Percentiles rank a stretch among this genome's conserved stretches.
Conservation (phyloP, 2,888 invertebrate genomes). For the Cheilosia scutellata region DNA sequence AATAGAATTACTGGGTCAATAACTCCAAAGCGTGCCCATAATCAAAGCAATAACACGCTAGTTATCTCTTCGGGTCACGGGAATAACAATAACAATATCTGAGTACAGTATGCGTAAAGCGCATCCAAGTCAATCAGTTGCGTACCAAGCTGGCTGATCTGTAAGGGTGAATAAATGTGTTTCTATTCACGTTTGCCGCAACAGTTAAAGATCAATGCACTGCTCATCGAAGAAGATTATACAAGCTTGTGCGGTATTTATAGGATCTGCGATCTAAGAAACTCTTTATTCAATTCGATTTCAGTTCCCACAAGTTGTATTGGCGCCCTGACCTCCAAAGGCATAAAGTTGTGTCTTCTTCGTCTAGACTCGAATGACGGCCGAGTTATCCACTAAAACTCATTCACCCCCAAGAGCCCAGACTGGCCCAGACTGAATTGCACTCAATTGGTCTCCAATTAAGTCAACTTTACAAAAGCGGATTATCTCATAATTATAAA, state of each 20-base stretch:
- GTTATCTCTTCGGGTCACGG: constrained; percentile 51
- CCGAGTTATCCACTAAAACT: constrained; percentile 11
- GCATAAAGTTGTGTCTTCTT: background rate
- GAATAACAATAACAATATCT: constrained; percentile 1
- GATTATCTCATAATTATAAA: constrained; percentile 63
- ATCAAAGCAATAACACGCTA: constrained; percentile 24
- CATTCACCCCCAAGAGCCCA: constrained; percentile 20
- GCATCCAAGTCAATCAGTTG: constrained; percentile 12
- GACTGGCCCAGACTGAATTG: constrained; percentile 9
- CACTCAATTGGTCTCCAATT: constrained; percentile 51
- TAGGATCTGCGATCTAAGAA: too few species aligned
- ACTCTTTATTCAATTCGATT: too few species aligned
- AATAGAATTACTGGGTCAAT: constrained; percentile 28
- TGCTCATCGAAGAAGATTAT: background rate
- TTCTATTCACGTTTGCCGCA: background rate
- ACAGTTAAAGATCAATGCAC: background rate
- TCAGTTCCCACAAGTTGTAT: background rate
- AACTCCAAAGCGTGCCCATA: constrained; percentile 10
- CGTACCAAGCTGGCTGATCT: background rate
- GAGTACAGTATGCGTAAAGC: background rate
- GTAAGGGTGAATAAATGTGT: background rate
- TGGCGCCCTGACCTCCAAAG: too few species aligned
- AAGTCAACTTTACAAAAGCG: constrained; percentile 29
- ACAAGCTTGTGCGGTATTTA: too few species aligned
- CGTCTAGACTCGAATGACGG: background rate